Evolutionary conservation across 1,140 invertebrate genomes (phyloP).

Genomic region (Drosophila watanabei): DNA sequence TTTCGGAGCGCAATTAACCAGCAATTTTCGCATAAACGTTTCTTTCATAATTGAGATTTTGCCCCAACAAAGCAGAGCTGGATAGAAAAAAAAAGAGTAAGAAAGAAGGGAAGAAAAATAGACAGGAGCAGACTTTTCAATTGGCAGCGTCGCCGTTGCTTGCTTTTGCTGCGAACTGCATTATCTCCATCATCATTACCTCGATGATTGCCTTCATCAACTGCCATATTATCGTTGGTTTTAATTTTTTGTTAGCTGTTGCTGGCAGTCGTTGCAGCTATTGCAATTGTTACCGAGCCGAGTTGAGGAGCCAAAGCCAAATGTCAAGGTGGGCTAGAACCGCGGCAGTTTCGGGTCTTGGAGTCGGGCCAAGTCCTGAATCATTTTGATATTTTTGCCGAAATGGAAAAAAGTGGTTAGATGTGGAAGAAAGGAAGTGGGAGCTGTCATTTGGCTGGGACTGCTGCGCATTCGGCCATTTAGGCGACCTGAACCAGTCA

Average conservation of each 20-base stretch:
- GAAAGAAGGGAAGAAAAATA: constrained; percentile 35
- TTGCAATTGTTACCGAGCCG: constrained; percentile 68
- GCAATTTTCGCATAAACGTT: constrained; percentile 83
- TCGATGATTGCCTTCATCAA: constrained; percentile 74
- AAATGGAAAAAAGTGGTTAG: background rate
- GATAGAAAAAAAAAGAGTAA: constrained; percentile 33
- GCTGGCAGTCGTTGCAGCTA: constrained; percentile 51
- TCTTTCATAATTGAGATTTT: constrained; percentile 65
- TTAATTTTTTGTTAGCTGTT: constrained; percentile 63
- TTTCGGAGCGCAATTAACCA: constrained; percentile 73
- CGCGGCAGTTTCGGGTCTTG: constrained; percentile 4
- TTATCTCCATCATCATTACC: constrained; percentile 66
- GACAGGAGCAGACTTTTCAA: constrained; percentile 66
- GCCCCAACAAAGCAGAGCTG: constrained; percentile 55
- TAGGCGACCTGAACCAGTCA: background rate
- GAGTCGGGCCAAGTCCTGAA: constrained; percentile 4
- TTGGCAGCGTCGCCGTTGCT: constrained; percentile 63
- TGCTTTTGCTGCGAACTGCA: constrained; percentile 42
- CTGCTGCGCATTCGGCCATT: constrained; percentile 1
- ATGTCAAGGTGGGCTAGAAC: constrained; percentile 38
- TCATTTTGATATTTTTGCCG: constrained; percentile 2
- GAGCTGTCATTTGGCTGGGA: background rate
- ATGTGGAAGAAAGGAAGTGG: background rate
- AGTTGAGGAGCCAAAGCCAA: constrained; percentile 52
- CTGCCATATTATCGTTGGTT: constrained; percentile 71